A percentile compares a stretch with the other conserved stretches of the same genome.
phyloP scores from a whole-genome alignment of 1,140 invertebrate genomes.

The Solenopsis fugax region DNA sequence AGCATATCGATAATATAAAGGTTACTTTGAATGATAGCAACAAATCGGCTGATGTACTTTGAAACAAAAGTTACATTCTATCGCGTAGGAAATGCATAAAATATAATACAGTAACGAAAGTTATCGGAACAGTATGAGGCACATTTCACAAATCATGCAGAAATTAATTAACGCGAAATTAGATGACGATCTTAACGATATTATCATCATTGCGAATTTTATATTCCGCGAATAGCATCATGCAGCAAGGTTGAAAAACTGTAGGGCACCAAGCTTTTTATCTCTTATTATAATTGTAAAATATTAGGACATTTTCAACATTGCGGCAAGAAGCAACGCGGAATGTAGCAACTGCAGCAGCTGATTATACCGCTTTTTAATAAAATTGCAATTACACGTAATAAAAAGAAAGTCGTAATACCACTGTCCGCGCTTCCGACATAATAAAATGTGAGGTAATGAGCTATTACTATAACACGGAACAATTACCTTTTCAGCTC shows the following conservation, averaged over 20 bases:
- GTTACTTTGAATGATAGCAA: conserved; percentile 62
- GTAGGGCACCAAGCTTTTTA: neutral
- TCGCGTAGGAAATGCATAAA: neutral
- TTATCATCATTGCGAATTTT: neutral
- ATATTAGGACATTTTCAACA: conserved; percentile 1
- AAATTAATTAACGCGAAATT: neutral
- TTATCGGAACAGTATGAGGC: neutral
- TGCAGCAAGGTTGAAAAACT: neutral
- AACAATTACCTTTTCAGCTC: conserved; percentile 52
- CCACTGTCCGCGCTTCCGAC: neutral
- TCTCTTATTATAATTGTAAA: conserved; percentile 3
- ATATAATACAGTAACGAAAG: neutral
- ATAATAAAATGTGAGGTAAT: conserved; percentile 25
- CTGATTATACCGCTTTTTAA: conserved; percentile 19
- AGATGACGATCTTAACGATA: no score
- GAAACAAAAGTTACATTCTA: neutral
- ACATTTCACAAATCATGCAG: neutral
- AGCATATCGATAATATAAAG: conserved; percentile 72
- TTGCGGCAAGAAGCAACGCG: no score
- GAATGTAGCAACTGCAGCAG: neutral
- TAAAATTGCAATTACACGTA: conserved; percentile 22
- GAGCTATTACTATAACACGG: conserved; percentile 37
- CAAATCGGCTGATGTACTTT: neutral
- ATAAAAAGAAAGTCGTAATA: conserved; percentile 30
- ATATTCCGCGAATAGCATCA: neutral